These are phyloP conservation scores for Diachasma alloeum DNA, from an alignment of 1,140 invertebrate genomes.

Conservation along the genomic window DNA sequence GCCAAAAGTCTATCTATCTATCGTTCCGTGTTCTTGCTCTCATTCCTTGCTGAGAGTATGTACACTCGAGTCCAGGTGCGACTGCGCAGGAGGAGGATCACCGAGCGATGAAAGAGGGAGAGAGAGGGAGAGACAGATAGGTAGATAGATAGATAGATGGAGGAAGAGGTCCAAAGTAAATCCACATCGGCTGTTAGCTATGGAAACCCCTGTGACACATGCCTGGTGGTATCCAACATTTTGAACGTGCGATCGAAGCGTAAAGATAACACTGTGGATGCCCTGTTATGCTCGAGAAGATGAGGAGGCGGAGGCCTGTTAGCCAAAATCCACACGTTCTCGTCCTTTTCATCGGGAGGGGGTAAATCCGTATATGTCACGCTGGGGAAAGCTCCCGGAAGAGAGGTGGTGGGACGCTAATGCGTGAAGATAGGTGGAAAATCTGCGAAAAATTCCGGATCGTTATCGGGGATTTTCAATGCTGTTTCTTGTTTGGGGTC, in stretches of 20 bases:
- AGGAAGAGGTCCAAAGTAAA: conserved; percentile 18
- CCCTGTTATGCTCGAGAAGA: not conserved
- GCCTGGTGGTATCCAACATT: conserved; percentile 23
- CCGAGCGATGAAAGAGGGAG: not conserved
- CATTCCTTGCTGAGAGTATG: no score
- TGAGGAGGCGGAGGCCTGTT: not conserved
- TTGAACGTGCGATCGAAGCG: conserved; percentile 25
- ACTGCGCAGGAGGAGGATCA: no score
- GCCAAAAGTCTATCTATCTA: conserved; percentile 19
- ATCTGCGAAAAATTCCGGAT: not conserved
- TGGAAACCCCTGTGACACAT: conserved; percentile 32
- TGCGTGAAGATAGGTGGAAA: not conserved
- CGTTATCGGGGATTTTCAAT: not conserved
- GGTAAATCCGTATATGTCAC: not conserved
- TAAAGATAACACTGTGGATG: conserved; percentile 30
- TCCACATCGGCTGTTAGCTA: conserved; percentile 25
- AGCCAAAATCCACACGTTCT: conserved; percentile 5
- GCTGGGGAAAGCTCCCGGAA: not conserved
- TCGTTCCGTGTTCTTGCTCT: no score
- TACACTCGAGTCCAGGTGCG: no score
- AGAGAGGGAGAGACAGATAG: not conserved
- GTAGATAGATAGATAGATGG: no score
- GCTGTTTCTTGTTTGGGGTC: no score
- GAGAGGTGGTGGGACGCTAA: not conserved
- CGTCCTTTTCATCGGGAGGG: not conserved